phyloP scores from a whole-genome alignment of 2,113 vertebrate species.

The Mustela lutreola region DNA sequence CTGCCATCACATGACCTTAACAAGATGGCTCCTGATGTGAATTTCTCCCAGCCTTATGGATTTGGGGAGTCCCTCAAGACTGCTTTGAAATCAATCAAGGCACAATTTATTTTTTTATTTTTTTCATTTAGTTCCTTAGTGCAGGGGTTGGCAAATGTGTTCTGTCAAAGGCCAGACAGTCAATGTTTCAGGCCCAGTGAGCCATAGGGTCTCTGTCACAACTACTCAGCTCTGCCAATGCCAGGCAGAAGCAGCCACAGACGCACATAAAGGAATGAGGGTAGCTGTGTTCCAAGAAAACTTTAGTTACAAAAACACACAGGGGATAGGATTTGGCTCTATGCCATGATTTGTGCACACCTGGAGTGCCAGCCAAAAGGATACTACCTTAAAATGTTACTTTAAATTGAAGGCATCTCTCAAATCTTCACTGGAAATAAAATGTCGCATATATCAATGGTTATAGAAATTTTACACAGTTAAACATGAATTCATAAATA shows the following conservation, averaged over 20 bases:
- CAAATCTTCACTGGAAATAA: background rate
- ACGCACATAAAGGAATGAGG: background rate
- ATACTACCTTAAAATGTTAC: background rate
- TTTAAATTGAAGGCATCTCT: conserved; percentile 6
- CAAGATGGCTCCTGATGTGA: background rate
- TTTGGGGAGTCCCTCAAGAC: background rate
- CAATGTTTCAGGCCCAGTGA: background rate
- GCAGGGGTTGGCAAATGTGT: background rate
- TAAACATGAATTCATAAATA: conserved; percentile 24
- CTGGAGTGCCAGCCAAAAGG: background rate
- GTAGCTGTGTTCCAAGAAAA: background rate
- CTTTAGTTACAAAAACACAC: background rate
- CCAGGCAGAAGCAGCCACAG: background rate
- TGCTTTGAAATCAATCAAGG: background rate
- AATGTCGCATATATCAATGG: background rate
- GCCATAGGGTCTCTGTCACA: background rate
- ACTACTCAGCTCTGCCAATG: background rate
- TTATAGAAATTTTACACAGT: background rate
- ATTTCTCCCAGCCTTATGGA: background rate
- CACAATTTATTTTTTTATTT: background rate
- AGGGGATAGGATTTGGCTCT: background rate
- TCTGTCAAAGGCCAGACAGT: background rate
- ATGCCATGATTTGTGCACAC: background rate
- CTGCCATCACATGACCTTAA: background rate
- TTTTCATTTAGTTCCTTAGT: background rate